phyloP scores from a whole-genome alignment of 2,888 invertebrate genomes.

The Acronicta alni region DNA sequence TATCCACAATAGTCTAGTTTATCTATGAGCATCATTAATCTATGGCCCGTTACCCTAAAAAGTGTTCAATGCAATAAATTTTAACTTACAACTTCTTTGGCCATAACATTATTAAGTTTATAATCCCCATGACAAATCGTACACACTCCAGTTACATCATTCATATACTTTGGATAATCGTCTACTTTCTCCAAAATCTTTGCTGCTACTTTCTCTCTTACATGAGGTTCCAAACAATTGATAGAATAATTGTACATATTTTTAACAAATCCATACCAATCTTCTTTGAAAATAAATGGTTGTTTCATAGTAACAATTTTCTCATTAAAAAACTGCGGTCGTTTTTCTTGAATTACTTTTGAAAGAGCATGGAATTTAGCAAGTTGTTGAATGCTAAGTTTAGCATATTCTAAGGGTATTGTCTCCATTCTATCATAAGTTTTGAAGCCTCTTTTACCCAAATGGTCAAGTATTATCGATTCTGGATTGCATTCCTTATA shows the following conservation, averaged over 20 bases:
- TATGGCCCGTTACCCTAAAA: too few species aligned
- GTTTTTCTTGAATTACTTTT: constrained; percentile 62
- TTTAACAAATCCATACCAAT: constrained; percentile 47
- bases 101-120: constrained; percentile 60
- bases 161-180: constrained; percentile 51
- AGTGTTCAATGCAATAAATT: neutral
- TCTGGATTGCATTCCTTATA: constrained; percentile 63
- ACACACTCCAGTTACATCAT: constrained; percentile 22
- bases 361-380: constrained; percentile 73
- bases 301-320: constrained; percentile 34
- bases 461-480: constrained; percentile 71
- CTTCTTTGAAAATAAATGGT: constrained; percentile 47
- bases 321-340: constrained; percentile 63
- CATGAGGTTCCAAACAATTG: constrained; percentile 36
- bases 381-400: constrained; percentile 63
- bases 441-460: constrained; percentile 64
- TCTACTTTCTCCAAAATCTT: constrained; percentile 35
- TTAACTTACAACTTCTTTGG: constrained; percentile 60
- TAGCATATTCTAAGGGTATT: constrained; percentile 62
- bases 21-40: too few species aligned
- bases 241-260: constrained; percentile 51
- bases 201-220: constrained; percentile 23
- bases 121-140: constrained; percentile 63
- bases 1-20: too few species aligned
- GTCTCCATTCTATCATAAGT: constrained; percentile 64